A percentile compares a stretch with the other conserved stretches of the same genome.
These are phyloP conservation scores for Perodicticus potto DNA, from an alignment of 2,797 vertebrate genomes.

Conservation along the genomic window DNA sequence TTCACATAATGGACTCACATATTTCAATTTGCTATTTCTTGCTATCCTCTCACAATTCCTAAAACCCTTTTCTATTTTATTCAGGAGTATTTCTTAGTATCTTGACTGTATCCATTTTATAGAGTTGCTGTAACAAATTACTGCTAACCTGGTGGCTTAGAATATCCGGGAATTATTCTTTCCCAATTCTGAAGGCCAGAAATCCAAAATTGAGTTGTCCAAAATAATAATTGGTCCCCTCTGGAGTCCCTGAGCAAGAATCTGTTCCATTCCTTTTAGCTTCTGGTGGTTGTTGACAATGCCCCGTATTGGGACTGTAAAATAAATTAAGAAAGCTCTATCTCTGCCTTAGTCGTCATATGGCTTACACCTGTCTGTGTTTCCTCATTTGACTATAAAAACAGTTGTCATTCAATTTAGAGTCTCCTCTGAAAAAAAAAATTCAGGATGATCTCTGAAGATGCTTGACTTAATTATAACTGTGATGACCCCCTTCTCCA, in stretches of 20 bases:
- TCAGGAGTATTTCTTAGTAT: not conserved
- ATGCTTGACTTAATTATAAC: not conserved
- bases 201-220: not conserved
- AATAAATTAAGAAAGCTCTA: not conserved
- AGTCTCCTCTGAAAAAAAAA: not conserved
- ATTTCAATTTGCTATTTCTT: not conserved
- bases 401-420: not conserved
- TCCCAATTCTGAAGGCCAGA: not conserved
- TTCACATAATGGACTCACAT: not conserved
- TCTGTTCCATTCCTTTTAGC: not conserved
- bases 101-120: not conserved
- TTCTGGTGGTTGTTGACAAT: not conserved
- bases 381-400: not conserved
- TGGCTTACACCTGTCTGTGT: not conserved
- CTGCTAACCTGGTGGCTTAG: not conserved
- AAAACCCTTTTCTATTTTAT: not conserved
- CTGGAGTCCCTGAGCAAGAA: not conserved
- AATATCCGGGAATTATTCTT: not conserved
- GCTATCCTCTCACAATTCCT: not conserved
- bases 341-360: not conserved
- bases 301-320: accelerated
- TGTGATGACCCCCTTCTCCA: not conserved
- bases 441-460: not conserved
- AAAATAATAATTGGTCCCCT: not conserved
- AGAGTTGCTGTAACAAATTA: not conserved